Evolutionary conservation across 64 coral and sea anemone genomes (phyloP), one percentile per base, ranked within the genome.

Genomic region (Montipora capricornis): DNA sequence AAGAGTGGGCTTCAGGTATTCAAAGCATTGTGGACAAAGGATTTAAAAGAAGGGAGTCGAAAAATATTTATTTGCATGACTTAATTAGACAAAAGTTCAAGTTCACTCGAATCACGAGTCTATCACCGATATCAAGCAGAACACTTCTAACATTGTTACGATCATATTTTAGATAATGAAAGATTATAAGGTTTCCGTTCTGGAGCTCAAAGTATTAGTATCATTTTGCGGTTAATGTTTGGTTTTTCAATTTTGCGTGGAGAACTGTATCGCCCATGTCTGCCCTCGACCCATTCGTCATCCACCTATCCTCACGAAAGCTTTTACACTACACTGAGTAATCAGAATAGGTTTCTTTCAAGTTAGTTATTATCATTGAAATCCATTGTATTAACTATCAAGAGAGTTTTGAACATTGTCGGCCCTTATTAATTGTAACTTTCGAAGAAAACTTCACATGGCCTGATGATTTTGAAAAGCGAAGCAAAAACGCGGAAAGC

Each of bases 241-340:
- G 64, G 20, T 17, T 85, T 85, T 44, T 6, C 26, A 47, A 85
- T 85, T 71, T 85, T 20, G 64, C 44, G 44, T 20, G 82, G 45
- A 67, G 2, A 8, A 49, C 37, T 49, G 62, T 4, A 49, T 8
- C 6, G 2, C 5, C n/a, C 66, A 16, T 44, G 6, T 71, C 66
- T 85, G 66, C 66, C 66, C 51, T 85, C 3, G 19, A 5, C 19
- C 37, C 11, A 44, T 45, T n/a, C 64, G 62, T 20, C 15, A 37
- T 20, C 59, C 81, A 8, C 81, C 81, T 50, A 8, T n/a, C 44
- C 62, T 85, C 82, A 85, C 82, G 82, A 50, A 49, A 85, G 15
- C 14, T 50, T 85, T 85, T 85, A 85, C 82, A 71, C 64, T 85
- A 71, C 82, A 71, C 16, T 71, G 82, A 50, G 62, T 85, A 71